Percentiles rank a stretch among this genome's conserved stretches.
phyloP scores from a whole-genome alignment of 2,888 invertebrate genomes.

The Cephonodes hylas region DNA sequence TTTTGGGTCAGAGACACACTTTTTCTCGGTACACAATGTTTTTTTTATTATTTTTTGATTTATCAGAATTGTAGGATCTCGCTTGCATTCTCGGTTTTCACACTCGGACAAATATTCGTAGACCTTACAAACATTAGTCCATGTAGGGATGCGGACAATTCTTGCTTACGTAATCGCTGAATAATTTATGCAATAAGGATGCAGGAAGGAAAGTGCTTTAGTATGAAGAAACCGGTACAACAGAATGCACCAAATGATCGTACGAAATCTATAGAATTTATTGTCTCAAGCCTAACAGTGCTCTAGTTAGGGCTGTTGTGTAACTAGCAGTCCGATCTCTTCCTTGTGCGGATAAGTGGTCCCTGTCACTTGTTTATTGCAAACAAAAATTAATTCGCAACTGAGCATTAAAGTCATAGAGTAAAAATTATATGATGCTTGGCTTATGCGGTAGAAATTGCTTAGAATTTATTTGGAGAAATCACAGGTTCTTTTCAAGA shows the following conservation, averaged over 20 bases:
- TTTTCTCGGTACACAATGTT: too few species aligned
- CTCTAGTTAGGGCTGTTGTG: constrained; percentile 29
- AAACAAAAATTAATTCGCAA: background rate
- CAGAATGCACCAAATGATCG: background rate
- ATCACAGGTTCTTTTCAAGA: too few species aligned
- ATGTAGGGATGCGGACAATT: too few species aligned
- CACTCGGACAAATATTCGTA: too few species aligned
- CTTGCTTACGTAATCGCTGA: too few species aligned
- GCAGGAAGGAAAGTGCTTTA: background rate
- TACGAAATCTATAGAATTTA: constrained; percentile 1
- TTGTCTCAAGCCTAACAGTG: constrained; percentile 15
- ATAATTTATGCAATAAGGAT: background rate
- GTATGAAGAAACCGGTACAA: background rate
- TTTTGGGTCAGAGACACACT: too few species aligned
- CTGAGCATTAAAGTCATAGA: background rate
- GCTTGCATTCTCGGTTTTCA: too few species aligned
- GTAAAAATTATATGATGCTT: background rate
- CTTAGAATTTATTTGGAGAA: background rate
- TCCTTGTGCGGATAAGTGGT: constrained; percentile 25
- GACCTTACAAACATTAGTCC: too few species aligned
- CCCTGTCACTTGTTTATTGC: constrained; percentile 6
- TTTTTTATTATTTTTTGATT: too few species aligned
- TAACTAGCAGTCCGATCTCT: constrained; percentile 26
- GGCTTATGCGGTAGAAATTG: background rate
- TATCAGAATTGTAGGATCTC: too few species aligned